Percentiles rank a stretch among this genome's conserved stretches.
Conservation (phyloP, 2,888 invertebrate genomes). For the Tupiocoris notatus region DNA sequence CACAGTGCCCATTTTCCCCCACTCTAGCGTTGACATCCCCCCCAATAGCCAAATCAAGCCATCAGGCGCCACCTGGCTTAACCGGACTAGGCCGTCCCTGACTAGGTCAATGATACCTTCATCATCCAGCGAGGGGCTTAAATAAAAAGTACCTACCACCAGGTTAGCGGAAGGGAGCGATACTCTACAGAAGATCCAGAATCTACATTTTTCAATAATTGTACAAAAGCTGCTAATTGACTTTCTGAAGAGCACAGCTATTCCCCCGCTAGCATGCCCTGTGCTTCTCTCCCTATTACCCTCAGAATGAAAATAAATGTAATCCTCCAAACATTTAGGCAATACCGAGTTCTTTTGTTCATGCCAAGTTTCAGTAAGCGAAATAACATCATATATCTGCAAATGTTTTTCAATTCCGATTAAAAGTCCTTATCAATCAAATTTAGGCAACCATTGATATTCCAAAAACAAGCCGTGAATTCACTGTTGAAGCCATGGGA, state of each 20-base stretch:
- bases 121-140: neutral
- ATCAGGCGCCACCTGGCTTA: neutral
- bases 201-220: neutral
- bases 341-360: neutral
- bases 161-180: neutral
- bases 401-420: no score
- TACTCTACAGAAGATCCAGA: neutral
- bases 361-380: neutral
- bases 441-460: neutral
- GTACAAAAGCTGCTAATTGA: neutral
- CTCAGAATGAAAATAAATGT: neutral
- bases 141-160: neutral
- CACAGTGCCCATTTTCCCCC: neutral
- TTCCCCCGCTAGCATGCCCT: conserved; percentile 1
- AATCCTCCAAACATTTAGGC: no score
- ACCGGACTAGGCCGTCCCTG: neutral
- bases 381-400: neutral
- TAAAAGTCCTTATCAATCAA: neutral
- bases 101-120: neutral
- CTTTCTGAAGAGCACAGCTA: neutral
- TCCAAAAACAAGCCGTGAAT: no score
- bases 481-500: no score
- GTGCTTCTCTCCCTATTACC: neutral
- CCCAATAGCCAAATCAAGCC: neutral
- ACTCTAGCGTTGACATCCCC: neutral